Evolutionary conservation across 2,797 vertebrate species (phyloP).

Genomic region (Tamandua tetradactyla): DNA sequence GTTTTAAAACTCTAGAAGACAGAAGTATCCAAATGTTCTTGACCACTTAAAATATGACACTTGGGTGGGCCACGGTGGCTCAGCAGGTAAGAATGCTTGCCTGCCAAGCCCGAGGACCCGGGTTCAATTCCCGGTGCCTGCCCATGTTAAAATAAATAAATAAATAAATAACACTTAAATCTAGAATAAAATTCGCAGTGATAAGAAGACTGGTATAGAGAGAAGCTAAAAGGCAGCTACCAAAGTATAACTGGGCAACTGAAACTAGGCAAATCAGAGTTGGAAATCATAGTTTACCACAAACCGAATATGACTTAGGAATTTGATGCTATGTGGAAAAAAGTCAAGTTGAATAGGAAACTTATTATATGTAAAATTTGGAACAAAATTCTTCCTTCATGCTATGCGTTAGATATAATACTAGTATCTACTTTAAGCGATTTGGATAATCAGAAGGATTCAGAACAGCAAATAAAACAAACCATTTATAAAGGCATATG

Average conservation of each 20-base stretch:
- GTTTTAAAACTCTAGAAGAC: not conserved
- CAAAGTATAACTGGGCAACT: not conserved
- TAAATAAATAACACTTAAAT: too few species aligned
- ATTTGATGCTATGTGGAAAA: not conserved
- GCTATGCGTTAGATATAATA: not conserved
- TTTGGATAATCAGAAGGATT: slow-evolving; percentile 3
- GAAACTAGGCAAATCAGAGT: not conserved
- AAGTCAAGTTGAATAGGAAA: not conserved
- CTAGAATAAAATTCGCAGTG: not conserved
- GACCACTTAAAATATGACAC: not conserved
- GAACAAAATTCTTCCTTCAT: not conserved
- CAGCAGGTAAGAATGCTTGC: too few species aligned
- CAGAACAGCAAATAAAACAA: not conserved
- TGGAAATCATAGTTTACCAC: slow-evolving; percentile 12
- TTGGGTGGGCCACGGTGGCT: too few species aligned
- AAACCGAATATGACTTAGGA: not conserved
- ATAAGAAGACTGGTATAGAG: not conserved
- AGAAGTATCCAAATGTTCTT: not conserved
- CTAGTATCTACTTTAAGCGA: slow-evolving; percentile 11
- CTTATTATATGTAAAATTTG: not conserved
- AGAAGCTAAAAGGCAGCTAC: not conserved
- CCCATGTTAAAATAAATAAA: too few species aligned
- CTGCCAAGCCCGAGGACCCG: too few species aligned
- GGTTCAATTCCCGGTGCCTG: too few species aligned
- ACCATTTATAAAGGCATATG: not conserved